Percentiles rank a stretch among this genome's conserved stretches.
phyloP scores from a whole-genome alignment of 1,140 invertebrate genomes.

The Hormaphis cornu region DNA sequence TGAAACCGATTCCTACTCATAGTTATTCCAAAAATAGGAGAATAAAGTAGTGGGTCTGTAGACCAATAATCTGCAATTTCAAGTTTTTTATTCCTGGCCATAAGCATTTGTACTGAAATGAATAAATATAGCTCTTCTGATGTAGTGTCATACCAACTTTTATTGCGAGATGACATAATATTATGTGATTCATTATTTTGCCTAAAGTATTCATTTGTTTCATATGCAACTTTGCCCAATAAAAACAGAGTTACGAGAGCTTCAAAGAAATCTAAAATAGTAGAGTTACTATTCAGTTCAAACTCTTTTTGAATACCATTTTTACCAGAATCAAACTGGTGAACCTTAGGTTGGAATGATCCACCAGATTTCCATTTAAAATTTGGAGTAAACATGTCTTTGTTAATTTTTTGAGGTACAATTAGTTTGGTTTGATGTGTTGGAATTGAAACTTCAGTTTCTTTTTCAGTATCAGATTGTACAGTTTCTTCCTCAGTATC shows the following conservation, averaged over 20 bases:
- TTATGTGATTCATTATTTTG: background rate
- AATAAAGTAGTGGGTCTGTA: slow-evolving; percentile 22
- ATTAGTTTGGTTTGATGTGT: no score
- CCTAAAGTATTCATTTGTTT: slow-evolving; percentile 36
- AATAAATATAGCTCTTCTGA: slow-evolving; percentile 7
- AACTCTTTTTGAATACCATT: background rate
- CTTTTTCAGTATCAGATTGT: no score
- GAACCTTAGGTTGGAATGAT: no score
- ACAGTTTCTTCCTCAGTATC: no score
- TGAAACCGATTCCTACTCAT: slow-evolving; percentile 34
- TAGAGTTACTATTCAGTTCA: background rate
- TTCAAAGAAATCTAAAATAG: background rate
- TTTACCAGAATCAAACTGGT: no score
- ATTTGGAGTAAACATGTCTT: no score
- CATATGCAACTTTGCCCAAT: background rate
- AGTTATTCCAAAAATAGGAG: slow-evolving; percentile 30
- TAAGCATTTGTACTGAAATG: background rate
- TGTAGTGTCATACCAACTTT: background rate
- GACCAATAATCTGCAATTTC: slow-evolving; percentile 33
- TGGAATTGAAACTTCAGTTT: no score
- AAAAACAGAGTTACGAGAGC: background rate
- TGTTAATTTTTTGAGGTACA: no score
- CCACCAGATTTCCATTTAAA: no score
- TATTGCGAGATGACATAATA: background rate
- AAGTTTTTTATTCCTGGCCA: background rate